Evolutionary conservation across 2,113 vertebrate genomes (phyloP).

Genomic region (Saguinus midas): DNA sequence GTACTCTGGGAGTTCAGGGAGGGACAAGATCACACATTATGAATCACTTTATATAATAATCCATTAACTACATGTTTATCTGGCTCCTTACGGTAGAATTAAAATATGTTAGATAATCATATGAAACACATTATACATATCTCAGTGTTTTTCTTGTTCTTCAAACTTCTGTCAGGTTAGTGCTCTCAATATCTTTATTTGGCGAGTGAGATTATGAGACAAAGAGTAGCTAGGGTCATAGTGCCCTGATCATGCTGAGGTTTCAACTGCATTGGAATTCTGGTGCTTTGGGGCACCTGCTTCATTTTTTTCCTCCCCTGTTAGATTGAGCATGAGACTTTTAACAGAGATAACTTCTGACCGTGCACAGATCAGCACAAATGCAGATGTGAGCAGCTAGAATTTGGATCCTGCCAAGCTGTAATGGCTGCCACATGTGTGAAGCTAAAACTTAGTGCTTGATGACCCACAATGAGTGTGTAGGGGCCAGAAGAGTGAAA

Average conservation of each 20-base stretch:
- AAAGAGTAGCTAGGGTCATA: not conserved
- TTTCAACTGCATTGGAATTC: not conserved
- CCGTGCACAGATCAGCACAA: conserved; percentile 35
- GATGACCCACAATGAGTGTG: not conserved
- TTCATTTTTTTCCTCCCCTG: not conserved
- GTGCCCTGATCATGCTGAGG: not conserved
- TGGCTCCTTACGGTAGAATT: not conserved
- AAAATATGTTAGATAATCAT: not conserved
- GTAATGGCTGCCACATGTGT: conserved; percentile 70
- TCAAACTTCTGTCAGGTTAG: not conserved
- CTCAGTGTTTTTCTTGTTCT: not conserved
- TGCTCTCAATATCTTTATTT: not conserved
- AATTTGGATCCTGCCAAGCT: conserved; percentile 44
- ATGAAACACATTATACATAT: not conserved
- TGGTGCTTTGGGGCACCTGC: conserved; percentile 23
- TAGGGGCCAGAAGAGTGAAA: not conserved
- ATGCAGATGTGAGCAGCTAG: conserved; percentile 67
- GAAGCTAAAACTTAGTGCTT: not conserved
- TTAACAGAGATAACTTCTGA: conserved; percentile 55
- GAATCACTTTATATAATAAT: not conserved
- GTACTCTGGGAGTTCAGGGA: not conserved
- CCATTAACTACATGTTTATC: conserved; percentile 4
- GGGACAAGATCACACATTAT: not conserved
- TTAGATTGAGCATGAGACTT: conserved; percentile 16
- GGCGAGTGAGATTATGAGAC: not conserved